phyloP scores from a whole-genome alignment of 1,140 invertebrate species.

The Drosophila leontia region DNA sequence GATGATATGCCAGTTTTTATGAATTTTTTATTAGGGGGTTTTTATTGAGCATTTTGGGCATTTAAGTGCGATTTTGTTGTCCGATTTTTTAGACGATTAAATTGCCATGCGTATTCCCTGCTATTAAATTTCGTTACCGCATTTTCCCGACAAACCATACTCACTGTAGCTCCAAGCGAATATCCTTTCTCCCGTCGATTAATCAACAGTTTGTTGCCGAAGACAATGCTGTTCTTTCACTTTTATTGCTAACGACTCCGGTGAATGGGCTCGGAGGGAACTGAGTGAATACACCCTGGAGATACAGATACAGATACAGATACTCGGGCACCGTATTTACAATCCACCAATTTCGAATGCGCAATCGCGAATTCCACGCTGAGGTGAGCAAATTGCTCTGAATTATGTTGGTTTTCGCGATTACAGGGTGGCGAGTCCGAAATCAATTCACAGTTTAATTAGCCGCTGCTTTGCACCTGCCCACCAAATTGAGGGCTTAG shows the following conservation, averaged over 20 bases:
- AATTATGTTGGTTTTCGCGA: conserved; percentile 58
- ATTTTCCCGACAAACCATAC: conserved; percentile 26
- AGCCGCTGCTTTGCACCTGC: conserved; percentile 61
- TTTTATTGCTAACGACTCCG: conserved; percentile 44
- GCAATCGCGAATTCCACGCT: conserved; percentile 65
- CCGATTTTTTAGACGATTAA: conserved; percentile 2
- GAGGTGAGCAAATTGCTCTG: conserved; percentile 58
- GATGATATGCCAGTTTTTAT: not conserved
- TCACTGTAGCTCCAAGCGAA: conserved; percentile 30
- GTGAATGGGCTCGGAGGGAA: conserved; percentile 23
- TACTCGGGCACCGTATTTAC: conserved; percentile 46
- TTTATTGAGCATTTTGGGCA: not conserved
- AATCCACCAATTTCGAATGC: conserved; percentile 53
- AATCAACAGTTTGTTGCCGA: conserved; percentile 28
- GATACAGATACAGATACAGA: conserved; percentile 5
- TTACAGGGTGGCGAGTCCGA: conserved; percentile 24
- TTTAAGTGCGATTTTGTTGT: conserved; percentile 2
- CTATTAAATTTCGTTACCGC: conserved; percentile 32
- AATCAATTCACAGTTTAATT: conserved; percentile 67
- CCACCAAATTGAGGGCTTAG: conserved; percentile 27
- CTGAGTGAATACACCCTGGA: conserved; percentile 17
- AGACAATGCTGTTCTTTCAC: conserved; percentile 59
- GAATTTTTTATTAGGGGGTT: not conserved
- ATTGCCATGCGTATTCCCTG: conserved; percentile 16
- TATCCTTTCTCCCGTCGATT: conserved; percentile 43